Percentiles rank a stretch among this genome's conserved stretches.
Evolutionary conservation across 2,888 invertebrate genomes (phyloP).

Genomic region (Pollenia labialis): DNA sequence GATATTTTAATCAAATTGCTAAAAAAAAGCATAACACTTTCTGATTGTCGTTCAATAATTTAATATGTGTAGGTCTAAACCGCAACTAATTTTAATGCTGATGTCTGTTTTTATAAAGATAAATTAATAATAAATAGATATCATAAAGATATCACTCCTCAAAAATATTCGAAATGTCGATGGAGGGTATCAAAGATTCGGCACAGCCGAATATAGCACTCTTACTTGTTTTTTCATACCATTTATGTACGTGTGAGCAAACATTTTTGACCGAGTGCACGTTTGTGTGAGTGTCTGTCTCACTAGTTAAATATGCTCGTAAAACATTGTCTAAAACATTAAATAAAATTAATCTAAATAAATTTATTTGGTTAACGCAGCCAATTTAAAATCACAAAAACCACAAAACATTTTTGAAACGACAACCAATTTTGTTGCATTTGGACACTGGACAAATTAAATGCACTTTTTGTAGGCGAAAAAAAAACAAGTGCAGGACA

Average conservation of each 20-base stretch:
- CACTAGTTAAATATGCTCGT: conserved; percentile 49
- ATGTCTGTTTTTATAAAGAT: no score
- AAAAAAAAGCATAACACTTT: no score
- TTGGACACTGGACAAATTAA: conserved; percentile 69
- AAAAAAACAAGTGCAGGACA: conserved; percentile 33
- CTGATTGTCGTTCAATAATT: no score
- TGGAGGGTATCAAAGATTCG: no score
- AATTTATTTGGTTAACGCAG: conserved; percentile 72
- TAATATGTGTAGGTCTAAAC: no score
- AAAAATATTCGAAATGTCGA: no score
- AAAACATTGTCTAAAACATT: conserved; percentile 67
- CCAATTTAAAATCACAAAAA: conserved; percentile 74
- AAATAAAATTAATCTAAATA: conserved; percentile 74
- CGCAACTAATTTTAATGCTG: no score
- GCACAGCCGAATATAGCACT: no score
- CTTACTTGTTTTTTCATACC: conserved; percentile 13
- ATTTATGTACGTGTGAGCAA: neutral
- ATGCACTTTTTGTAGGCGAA: conserved; percentile 64
- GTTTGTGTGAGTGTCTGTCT: neutral
- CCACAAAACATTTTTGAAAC: conserved; percentile 73
- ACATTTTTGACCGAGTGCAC: conserved; percentile 5
- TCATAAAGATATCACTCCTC: no score
- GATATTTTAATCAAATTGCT: no score
- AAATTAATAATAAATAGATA: no score
- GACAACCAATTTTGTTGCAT: conserved; percentile 71